Evolutionary conservation across 1,140 invertebrate species (phyloP), one percentile per base, ranked within the genome.

Genomic region (Orius insidiosus): DNA sequence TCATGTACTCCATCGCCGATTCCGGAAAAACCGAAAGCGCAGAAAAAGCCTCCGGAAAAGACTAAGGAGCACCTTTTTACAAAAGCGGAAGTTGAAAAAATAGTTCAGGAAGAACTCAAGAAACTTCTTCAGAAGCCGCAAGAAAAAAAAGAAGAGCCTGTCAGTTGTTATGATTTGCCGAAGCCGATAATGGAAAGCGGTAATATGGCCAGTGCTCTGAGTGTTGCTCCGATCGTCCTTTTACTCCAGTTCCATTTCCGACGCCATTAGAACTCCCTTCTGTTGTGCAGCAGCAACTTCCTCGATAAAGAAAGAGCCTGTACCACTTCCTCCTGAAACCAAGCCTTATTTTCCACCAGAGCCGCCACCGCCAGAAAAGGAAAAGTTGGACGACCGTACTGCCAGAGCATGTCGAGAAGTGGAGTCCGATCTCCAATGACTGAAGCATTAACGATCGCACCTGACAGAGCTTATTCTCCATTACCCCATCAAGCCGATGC

Each of bases 401-500:
- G 48, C 30, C 9, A 8, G 47, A 31, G 40, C 45, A 4, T 7
- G 47, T 32, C 34, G 54, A 51, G 36, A 61, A 49, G 40, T 37
- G 42, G 35, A 7, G 46, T 50, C 44, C 32, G 43, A 8, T 58
- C 56, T 47, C 76, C 77, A 9, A 71, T 82, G 55, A 67, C 78
- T 5, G 68, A 68, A 36, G 78, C 79, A 8, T 56, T 83, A 15
- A 76, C 69, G 30, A 76, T 71, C 36, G 78, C 77, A 1, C 73
- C 78, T 1, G 70, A 78, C 42, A 63, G 74, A 43, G 65, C 72
- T 2, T 75, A 71, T 49, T 74, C 74, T 8, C 56, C 56, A 31
- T 19, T 53, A 5, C 48, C 53, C 30, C 9, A 38, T 37, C 9
- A 24, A 44, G 35, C 24, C 46, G 11, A 46, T 34, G 13, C 48